Evolutionary conservation across 2,797 vertebrate species (phyloP).

Genomic region (Lateolabrax maculatus): DNA sequence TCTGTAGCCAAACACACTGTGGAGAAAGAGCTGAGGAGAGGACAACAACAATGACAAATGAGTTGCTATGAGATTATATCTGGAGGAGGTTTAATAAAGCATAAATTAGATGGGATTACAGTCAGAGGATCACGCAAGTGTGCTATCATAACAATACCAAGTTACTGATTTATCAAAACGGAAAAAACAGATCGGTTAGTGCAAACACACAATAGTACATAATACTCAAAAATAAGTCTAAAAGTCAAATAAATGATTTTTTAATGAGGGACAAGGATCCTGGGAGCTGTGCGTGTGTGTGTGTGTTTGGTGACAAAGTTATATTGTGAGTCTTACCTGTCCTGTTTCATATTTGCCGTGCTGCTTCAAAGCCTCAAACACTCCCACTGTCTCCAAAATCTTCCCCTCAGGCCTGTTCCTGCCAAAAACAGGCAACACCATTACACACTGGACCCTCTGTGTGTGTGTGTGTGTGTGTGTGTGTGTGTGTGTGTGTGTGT

Average conservation of each 20-base stretch:
- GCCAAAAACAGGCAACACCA: slow-evolving; percentile 69
- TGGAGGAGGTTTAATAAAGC: slow-evolving; percentile 25
- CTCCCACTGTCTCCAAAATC: slow-evolving; percentile 95
- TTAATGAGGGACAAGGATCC: not conserved
- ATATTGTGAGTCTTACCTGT: slow-evolving; percentile 86
- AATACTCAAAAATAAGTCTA: not conserved
- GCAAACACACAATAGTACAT: not conserved
- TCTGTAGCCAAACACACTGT: slow-evolving; percentile 97
- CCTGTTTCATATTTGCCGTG: slow-evolving; percentile 98
- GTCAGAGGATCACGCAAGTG: slow-evolving; percentile 24
- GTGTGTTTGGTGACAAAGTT: not conserved
- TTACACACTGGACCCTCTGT: slow-evolving; percentile 55
- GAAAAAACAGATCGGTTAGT: slow-evolving; percentile 2
- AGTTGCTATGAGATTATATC: slow-evolving; percentile 37
- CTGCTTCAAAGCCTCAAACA: slow-evolving; percentile 96
- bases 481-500: not conserved
- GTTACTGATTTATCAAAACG: slow-evolving; percentile 11
- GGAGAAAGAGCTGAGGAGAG: slow-evolving; percentile 92
- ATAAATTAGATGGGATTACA: slow-evolving; percentile 54
- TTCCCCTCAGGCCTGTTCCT: slow-evolving; percentile 97
- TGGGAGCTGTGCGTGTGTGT: no score
- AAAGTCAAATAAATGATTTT: not conserved
- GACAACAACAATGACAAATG: slow-evolving; percentile 46
- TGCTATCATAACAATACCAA: slow-evolving; percentile 18
- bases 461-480: not conserved